Percentiles rank a stretch among this genome's conserved stretches.
Conservation (phyloP, 2,113 vertebrate genomes). For the Gallinago paraguaiae region DNA sequence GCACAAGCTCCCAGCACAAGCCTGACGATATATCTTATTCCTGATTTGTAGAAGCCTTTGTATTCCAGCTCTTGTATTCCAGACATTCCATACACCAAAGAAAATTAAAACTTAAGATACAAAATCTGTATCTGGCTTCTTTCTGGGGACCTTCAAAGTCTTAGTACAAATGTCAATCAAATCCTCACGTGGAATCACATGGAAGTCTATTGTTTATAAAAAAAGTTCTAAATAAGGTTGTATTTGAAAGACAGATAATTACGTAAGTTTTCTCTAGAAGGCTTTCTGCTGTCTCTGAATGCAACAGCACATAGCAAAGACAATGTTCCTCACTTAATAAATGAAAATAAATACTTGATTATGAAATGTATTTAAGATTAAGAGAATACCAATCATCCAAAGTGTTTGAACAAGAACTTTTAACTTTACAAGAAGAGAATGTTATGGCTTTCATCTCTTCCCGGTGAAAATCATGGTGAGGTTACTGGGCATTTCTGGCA, state of each 20-base stretch:
- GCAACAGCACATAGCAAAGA: background rate
- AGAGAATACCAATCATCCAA: background rate
- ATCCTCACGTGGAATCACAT: background rate
- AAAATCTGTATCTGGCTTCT: background rate
- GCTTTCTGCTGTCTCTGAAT: background rate
- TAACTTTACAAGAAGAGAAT: background rate
- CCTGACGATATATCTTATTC: background rate
- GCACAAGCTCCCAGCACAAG: background rate
- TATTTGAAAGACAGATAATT: background rate
- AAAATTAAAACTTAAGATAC: background rate
- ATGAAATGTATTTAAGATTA: background rate
- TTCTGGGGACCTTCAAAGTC: background rate
- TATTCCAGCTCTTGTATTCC: background rate
- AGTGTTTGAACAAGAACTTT: background rate
- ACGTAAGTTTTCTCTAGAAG: background rate
- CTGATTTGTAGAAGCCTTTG: background rate
- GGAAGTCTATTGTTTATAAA: background rate
- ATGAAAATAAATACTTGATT: background rate
- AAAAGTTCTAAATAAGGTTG: background rate
- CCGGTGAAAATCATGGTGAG: background rate
- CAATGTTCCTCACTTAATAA: background rate
- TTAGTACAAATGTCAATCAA: background rate
- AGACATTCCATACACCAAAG: background rate
- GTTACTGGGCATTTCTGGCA: background rate
- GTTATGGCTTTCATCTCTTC: background rate